Evolutionary conservation across 30 jellyfish, hydroid and myxozoan species (phyloP).

Genomic region (Hydractinia symbiolongicarpus): DNA sequence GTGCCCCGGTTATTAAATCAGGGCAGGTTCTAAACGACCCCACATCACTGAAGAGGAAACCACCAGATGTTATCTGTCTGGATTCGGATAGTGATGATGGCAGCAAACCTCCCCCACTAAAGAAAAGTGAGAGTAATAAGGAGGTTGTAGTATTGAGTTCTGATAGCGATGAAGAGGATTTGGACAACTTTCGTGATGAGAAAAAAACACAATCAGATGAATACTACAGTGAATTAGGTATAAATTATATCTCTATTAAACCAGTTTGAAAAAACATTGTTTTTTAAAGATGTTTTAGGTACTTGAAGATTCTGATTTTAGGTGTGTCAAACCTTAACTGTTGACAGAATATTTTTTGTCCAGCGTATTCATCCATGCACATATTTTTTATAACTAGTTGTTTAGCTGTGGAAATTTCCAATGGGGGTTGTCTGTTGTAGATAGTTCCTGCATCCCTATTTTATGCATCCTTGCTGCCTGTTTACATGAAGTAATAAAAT

Average conservation of each 20-base stretch:
- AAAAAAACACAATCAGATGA: conserved; percentile 57
- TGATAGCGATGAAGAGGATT: conserved; percentile 33
- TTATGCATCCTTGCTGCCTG: too few relatives aligned
- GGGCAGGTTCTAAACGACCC: background rate
- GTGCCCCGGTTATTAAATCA: background rate
- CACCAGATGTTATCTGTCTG: conserved; percentile 22
- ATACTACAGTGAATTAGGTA: conserved; percentile 34
- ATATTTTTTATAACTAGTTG: too few relatives aligned
- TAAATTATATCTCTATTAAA: background rate
- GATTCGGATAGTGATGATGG: conserved; percentile 44
- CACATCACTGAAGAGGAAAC: background rate
- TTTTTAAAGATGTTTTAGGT: background rate
- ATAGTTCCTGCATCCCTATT: too few relatives aligned
- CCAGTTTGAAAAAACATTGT: background rate
- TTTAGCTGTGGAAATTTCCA: too few relatives aligned
- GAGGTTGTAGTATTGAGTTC: conserved; percentile 35
- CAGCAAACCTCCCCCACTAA: background rate
- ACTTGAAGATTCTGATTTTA: background rate
- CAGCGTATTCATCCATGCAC: too few relatives aligned
- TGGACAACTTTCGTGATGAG: conserved; percentile 13
- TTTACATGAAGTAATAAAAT: too few relatives aligned
- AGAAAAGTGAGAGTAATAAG: conserved; percentile 1
- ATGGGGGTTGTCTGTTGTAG: too few relatives aligned
- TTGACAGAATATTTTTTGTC: too few relatives aligned
- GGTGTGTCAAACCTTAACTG: too few relatives aligned